A percentile compares a stretch with the other conserved stretches of the same genome.
These are phyloP conservation scores for Peromyscus aztecus DNA, from an alignment of 2,797 vertebrate genomes.

Conservation along the genomic window DNA sequence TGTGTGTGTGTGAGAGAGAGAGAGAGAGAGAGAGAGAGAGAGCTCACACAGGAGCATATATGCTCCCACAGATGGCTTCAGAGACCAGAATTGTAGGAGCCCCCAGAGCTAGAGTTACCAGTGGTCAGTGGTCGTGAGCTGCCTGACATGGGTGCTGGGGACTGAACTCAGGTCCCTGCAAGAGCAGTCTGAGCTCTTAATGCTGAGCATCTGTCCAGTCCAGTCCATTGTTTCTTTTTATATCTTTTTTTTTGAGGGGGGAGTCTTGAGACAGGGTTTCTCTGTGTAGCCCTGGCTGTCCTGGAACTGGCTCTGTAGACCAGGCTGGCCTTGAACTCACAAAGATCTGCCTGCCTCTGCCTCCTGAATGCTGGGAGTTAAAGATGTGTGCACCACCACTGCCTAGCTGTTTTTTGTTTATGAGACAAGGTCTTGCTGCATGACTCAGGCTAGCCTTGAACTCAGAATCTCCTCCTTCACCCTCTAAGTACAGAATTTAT, in stretches of 20 bases:
- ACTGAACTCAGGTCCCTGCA: background rate
- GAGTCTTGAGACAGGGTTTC: background rate
- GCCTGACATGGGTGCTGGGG: background rate
- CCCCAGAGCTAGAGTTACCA: background rate
- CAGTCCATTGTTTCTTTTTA: background rate
- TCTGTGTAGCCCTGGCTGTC: background rate
- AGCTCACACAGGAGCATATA: background rate
- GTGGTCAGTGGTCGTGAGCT: background rate
- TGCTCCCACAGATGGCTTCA: background rate
- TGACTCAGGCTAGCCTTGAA: background rate
- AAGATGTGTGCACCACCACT: accelerated
- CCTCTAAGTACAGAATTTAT: background rate
- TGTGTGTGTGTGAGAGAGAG: background rate
- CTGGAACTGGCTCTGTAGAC: background rate
- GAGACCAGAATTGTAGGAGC: background rate
- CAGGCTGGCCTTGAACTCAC: background rate
- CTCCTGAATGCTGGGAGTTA: background rate
- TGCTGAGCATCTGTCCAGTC: background rate
- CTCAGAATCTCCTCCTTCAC: background rate
- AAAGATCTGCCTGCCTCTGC: background rate
- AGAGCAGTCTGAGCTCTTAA: background rate
- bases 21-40: too few relatives aligned
- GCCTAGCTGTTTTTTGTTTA: background rate
- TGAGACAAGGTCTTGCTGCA: background rate
- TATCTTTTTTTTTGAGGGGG: background rate